phyloP scores from a whole-genome alignment of 2,888 invertebrate species.

The Harpalus rufipes region DNA sequence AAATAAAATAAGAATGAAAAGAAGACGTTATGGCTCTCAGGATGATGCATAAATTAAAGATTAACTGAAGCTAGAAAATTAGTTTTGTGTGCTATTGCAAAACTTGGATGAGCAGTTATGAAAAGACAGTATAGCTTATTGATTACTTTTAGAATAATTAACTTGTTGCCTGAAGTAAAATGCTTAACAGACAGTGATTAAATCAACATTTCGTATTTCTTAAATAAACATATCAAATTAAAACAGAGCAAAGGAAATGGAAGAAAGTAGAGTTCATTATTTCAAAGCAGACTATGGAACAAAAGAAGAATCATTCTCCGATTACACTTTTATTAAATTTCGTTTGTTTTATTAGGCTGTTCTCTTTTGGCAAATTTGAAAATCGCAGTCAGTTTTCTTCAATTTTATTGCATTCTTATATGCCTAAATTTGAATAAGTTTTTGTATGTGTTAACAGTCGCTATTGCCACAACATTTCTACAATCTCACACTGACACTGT shows the following conservation, averaged over 20 bases:
- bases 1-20: background rate
- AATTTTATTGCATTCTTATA: too few relatives aligned
- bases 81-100: background rate
- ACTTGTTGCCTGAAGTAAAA: slow-evolving; percentile 33
- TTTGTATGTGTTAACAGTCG: too few relatives aligned
- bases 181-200: slow-evolving; percentile 35
- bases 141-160: slow-evolving; percentile 32
- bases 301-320: slow-evolving; percentile 28
- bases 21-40: background rate
- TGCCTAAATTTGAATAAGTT: too few relatives aligned
- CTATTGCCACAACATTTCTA: too few relatives aligned
- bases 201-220: slow-evolving; percentile 45
- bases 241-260: slow-evolving; percentile 11
- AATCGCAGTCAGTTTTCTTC: background rate
- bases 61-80: slow-evolving; percentile 18
- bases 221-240: slow-evolving; percentile 52
- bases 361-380: slow-evolving; percentile 11
- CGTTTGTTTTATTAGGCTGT: slow-evolving; percentile 17
- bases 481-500: too few relatives aligned
- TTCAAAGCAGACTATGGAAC: slow-evolving; percentile 9
- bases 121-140: slow-evolving; percentile 11
- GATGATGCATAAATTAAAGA: slow-evolving; percentile 9
- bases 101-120: background rate
- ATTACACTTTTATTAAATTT: slow-evolving; percentile 55
- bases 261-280: slow-evolving; percentile 29